A percentile compares a stretch with the other conserved stretches of the same genome.
phyloP scores from a whole-genome alignment of 2,888 invertebrate genomes.

The Orthonevra nobilis region DNA sequence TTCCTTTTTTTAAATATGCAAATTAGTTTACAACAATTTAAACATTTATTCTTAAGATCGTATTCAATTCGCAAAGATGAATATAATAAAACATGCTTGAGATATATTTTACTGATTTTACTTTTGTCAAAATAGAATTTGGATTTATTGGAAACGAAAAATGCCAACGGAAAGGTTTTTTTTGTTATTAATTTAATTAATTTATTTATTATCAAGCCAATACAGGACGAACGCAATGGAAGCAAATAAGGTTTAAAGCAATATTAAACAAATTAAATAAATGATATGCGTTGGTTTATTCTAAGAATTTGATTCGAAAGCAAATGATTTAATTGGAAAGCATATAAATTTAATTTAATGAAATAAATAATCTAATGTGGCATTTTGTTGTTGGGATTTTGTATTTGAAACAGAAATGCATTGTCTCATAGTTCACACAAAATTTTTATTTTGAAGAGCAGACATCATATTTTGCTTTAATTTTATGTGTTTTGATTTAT shows the following conservation, averaged over 20 bases:
- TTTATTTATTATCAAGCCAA: slow-evolving; percentile 57
- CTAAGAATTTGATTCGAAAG: no score
- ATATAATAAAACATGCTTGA: slow-evolving; percentile 67
- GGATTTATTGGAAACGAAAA: slow-evolving; percentile 26
- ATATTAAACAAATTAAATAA: not conserved
- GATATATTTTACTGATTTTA: slow-evolving; percentile 48
- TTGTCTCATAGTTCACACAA: slow-evolving; percentile 31
- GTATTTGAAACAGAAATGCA: slow-evolving; percentile 66
- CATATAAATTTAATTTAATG: no score
- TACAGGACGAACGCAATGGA: slow-evolving; percentile 56
- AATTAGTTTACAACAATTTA: slow-evolving; percentile 69
- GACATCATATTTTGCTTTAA: slow-evolving; percentile 62
- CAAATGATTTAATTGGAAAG: no score
- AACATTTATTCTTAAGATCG: slow-evolving; percentile 67
- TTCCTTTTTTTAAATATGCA: slow-evolving; percentile 62
- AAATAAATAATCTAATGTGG: slow-evolving; percentile 57
- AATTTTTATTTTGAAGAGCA: slow-evolving; percentile 19
- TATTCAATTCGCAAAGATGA: slow-evolving; percentile 62
- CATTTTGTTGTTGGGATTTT: slow-evolving; percentile 69
- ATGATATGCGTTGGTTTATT: slow-evolving; percentile 38
- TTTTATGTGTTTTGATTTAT: slow-evolving; percentile 39
- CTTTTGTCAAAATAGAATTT: slow-evolving; percentile 32
- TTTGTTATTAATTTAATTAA: slow-evolving; percentile 60
- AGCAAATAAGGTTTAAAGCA: slow-evolving; percentile 5
- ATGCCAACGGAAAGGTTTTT: slow-evolving; percentile 14